Base-by-base conservation (phyloP, 2,797 vertebrate genomes). In the Channallabes apus region DNA sequence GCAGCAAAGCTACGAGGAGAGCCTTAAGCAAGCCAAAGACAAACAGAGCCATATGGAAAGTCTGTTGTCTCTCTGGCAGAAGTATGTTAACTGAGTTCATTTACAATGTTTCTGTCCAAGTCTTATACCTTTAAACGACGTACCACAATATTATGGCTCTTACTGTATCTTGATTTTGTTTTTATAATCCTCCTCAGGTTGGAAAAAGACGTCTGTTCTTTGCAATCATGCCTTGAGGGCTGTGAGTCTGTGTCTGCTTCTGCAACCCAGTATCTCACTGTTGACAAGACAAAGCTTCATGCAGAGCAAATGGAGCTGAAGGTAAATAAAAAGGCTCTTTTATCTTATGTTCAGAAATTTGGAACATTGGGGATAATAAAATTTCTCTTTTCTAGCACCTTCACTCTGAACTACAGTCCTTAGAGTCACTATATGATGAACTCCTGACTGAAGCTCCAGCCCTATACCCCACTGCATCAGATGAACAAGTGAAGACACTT, bases 21-120 rank as follows among this genome's bases (percentile, higher is more conserved):
- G 89, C 5, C 73, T 95, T 14, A 88, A 88, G 85, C 93, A 86
- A 86, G 93, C 95, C 29, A 97, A 95, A 87, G 94, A 96, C 84
- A 97, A 95, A 35, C 98, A 98, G 89, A 91, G 78, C 3, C 88
- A 85, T 0, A 85, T 99, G 91, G 98, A 99, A 90, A 93, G 84
- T 54, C 94, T 98, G 79, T 93, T 98, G 86, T 92, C 94, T 80
- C 93, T 92, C 6, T 99, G 98, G 97, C 97, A 98, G 90, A 97
- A 94, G 98, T 99, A 92, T 92, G 94, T 75, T 68, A 32, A 35
- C 15, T 24, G 12, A 62, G 35, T 77, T 59, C 20, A 84, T 58
- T 58, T 67, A 18, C 11, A 68, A 18, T 20, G 59, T 81, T 20
- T 22, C 27, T 68, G 51, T 56, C 71, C 15, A 22, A 78, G 24